Evolutionary conservation across 2,888 invertebrate genomes (phyloP).

Genomic region (Allophyes oxyacanthae): DNA sequence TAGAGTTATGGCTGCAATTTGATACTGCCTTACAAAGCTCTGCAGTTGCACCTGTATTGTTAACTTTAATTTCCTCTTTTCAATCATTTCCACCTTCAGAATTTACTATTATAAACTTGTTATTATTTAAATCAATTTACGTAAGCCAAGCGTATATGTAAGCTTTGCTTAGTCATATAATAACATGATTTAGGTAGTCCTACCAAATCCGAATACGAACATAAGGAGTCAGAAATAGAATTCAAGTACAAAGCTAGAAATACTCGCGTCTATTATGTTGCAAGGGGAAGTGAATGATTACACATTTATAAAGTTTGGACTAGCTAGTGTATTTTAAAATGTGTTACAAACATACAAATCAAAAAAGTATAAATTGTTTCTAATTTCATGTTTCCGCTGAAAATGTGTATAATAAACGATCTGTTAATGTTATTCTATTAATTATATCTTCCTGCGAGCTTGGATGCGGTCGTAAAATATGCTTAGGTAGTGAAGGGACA

Average conservation of each 20-base stretch:
- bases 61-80: slow-evolving; percentile 49
- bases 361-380: slow-evolving; percentile 65
- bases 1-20: slow-evolving; percentile 35
- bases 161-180: too few relatives aligned
- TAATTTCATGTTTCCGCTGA: slow-evolving; percentile 76
- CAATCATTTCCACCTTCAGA: slow-evolving; percentile 42
- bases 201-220: not conserved
- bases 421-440: slow-evolving; percentile 82
- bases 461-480: slow-evolving; percentile 72
- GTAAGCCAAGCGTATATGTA: too few relatives aligned
- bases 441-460: slow-evolving; percentile 82
- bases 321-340: slow-evolving; percentile 48
- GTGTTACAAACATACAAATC: slow-evolving; percentile 65
- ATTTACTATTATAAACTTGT: slow-evolving; percentile 5
- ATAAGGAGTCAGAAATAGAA: not conserved
- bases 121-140: too few relatives aligned
- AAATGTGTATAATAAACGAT: slow-evolving; percentile 72
- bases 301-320: slow-evolving; percentile 40
- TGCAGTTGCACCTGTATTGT: slow-evolving; percentile 48
- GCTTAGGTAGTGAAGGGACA: slow-evolving; percentile 70
- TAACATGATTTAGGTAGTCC: too few relatives aligned
- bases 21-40: slow-evolving; percentile 46
- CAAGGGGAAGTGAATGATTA: slow-evolving; percentile 29
- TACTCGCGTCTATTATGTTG: slow-evolving; percentile 17
- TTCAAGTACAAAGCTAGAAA: slow-evolving; percentile 21